Percentiles rank a stretch among this genome's conserved stretches.
Evolutionary conservation across 1,140 invertebrate genomes (phyloP).

Genomic region (Drosophila murphyi): DNA sequence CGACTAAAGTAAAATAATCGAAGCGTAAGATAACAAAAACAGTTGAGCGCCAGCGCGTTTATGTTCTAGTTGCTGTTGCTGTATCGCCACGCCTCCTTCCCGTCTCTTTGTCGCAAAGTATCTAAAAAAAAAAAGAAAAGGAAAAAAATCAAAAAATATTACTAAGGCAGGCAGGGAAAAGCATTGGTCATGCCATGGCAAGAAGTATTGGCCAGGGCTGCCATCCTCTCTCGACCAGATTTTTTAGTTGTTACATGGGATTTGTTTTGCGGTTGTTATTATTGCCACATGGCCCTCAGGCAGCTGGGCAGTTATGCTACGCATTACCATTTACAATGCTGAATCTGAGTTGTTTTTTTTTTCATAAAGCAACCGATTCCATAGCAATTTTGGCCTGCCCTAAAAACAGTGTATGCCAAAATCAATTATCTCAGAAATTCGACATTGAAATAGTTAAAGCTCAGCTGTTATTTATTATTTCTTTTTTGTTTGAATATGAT

Average conservation of each 20-base stretch:
- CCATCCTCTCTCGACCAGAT: slow-evolving; percentile 4
- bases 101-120: background rate
- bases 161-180: slow-evolving; percentile 13
- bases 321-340: slow-evolving; percentile 5
- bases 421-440: too few relatives aligned
- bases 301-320: slow-evolving; percentile 8
- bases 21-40: slow-evolving; percentile 66
- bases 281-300: slow-evolving; percentile 1
- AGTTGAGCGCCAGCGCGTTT: slow-evolving; percentile 18
- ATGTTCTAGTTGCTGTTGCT: slow-evolving; percentile 1
- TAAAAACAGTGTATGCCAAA: too few relatives aligned
- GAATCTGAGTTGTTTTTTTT: slow-evolving; percentile 5
- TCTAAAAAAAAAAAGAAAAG: slow-evolving; percentile 7
- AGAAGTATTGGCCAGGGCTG: slow-evolving; percentile 12
- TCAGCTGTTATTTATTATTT: too few relatives aligned
- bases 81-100: background rate
- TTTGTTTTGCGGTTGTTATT: slow-evolving; percentile 26
- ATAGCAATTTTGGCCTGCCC: background rate
- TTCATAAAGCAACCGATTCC: background rate
- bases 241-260: slow-evolving; percentile 24
- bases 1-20: slow-evolving; percentile 69
- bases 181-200: slow-evolving; percentile 11
- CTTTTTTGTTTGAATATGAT: too few relatives aligned
- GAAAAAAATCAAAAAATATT: slow-evolving; percentile 4
- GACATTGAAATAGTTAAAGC: too few relatives aligned